phyloP scores from a whole-genome alignment of 2,113 vertebrate genomes.

The Lasiurus borealis region DNA sequence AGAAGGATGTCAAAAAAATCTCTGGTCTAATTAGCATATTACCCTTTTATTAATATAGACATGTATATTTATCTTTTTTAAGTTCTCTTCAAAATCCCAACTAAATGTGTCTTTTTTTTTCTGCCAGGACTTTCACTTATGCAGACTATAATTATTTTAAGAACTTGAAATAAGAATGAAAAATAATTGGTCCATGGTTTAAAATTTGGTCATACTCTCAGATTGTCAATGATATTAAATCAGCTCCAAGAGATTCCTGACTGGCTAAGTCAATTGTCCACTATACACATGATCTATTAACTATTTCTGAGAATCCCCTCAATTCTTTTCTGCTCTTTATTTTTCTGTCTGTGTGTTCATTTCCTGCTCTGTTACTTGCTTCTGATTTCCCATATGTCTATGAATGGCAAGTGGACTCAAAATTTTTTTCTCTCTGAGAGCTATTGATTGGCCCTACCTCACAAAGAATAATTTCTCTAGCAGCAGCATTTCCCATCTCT shows the following conservation, averaged over 20 bases:
- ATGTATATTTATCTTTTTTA: neutral
- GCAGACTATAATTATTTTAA: neutral
- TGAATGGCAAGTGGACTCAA: neutral
- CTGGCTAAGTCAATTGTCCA: neutral
- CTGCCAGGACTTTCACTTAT: neutral
- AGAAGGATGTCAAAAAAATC: too few relatives aligned
- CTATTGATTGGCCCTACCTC: neutral
- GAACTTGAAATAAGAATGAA: neutral
- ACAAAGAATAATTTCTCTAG: slow-evolving; percentile 1
- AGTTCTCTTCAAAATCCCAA: neutral
- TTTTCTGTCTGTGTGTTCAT: neutral
- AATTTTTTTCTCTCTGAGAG: slow-evolving; percentile 7
- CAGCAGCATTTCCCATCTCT: neutral
- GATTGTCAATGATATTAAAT: neutral
- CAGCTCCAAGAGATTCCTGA: neutral
- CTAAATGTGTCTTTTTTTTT: neutral
- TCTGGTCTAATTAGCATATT: too few relatives aligned
- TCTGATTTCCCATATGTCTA: slow-evolving; percentile 45
- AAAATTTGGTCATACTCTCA: neutral
- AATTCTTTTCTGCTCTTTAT: neutral
- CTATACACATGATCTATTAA: neutral
- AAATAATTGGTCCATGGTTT: neutral
- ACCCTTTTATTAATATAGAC: too few relatives aligned
- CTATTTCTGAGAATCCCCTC: slow-evolving; percentile 40
- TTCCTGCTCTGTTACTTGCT: neutral